Percentiles rank a stretch among this genome's conserved stretches.
Conservation (phyloP, 2,113 vertebrate genomes). For the Tachysurus fulvidraco region DNA sequence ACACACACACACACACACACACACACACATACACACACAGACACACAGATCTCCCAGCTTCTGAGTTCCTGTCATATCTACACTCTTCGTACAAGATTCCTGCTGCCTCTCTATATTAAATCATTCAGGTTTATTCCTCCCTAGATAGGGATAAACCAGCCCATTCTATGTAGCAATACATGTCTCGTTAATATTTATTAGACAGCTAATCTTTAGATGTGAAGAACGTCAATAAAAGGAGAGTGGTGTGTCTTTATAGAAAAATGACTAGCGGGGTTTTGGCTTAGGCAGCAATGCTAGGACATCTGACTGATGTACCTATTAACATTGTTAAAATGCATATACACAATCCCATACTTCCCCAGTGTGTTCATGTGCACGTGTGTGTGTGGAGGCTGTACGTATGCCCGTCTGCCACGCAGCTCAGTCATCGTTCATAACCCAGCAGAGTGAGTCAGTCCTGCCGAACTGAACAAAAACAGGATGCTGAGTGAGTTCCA, state of each 20-base stretch:
- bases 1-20: slow-evolving; percentile 54
- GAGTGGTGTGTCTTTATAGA: neutral
- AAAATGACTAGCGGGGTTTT: neutral
- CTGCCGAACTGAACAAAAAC: slow-evolving; percentile 43
- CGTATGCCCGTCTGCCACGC: slow-evolving; percentile 23
- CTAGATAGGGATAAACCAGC: slow-evolving; percentile 11
- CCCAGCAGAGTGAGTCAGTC: slow-evolving; percentile 31
- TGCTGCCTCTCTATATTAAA: slow-evolving; percentile 51
- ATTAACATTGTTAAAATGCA: neutral
- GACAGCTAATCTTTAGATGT: neutral
- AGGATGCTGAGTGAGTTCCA: slow-evolving; percentile 48
- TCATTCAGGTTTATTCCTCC: slow-evolving; percentile 18
- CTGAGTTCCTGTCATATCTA: slow-evolving; percentile 56
- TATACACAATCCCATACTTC: neutral
- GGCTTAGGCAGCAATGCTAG: neutral
- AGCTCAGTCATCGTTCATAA: slow-evolving; percentile 42
- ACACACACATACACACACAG: slow-evolving; percentile 59
- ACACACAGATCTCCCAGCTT: slow-evolving; percentile 55
- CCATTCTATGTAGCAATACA: slow-evolving; percentile 7
- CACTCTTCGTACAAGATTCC: slow-evolving; percentile 50
- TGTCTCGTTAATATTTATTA: neutral
- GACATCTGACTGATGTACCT: neutral
- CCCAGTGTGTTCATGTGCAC: slow-evolving; percentile 3
- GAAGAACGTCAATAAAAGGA: neutral
- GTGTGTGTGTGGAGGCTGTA: slow-evolving; percentile 7